Conservation (phyloP, 2,888 invertebrate species). For the Athalia rosae region DNA sequence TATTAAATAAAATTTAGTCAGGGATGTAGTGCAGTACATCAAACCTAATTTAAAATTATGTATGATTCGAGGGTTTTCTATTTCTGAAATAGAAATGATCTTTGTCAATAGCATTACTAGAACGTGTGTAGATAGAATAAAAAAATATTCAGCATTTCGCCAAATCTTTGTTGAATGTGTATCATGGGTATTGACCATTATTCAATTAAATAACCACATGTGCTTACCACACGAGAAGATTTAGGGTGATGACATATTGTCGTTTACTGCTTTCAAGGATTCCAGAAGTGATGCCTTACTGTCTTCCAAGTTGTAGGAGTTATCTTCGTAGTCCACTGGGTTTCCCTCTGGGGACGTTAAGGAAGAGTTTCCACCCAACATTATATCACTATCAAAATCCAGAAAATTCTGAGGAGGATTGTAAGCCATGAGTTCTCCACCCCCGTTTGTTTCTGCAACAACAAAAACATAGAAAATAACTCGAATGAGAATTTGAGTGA, state of each 20-base stretch:
- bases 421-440: slow-evolving; percentile 69
- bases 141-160: background rate
- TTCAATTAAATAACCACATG: background rate
- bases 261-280: slow-evolving; percentile 56
- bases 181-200: background rate
- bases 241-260: slow-evolving; percentile 40
- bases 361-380: slow-evolving; percentile 56
- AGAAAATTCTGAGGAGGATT: slow-evolving; percentile 62
- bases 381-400: slow-evolving; percentile 68
- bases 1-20: background rate
- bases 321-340: slow-evolving; percentile 50
- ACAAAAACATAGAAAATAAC: background rate
- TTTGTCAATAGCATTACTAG: no score
- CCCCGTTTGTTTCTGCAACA: slow-evolving; percentile 56
- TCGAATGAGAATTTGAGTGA: background rate
- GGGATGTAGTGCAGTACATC: no score
- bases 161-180: background rate
- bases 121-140: no score
- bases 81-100: background rate
- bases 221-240: slow-evolving; percentile 37
- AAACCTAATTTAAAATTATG: background rate
- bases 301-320: slow-evolving; percentile 59
- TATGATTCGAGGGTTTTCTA: background rate
- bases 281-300: slow-evolving; percentile 63
- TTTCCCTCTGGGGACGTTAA: slow-evolving; percentile 54